phyloP scores from a whole-genome alignment of 2,797 vertebrate species.

The Crenichthys baileyi region DNA sequence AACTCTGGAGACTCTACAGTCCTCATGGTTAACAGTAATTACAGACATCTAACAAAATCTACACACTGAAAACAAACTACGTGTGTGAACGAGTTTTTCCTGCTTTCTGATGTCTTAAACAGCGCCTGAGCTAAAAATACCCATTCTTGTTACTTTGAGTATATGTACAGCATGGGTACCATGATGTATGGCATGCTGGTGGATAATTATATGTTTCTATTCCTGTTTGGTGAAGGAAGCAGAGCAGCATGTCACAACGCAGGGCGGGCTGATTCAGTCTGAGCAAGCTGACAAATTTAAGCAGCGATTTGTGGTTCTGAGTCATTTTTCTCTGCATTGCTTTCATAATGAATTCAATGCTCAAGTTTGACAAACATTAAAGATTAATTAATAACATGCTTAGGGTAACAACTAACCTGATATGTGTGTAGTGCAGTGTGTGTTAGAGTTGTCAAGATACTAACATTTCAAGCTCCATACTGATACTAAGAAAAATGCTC shows the following conservation, averaged over 20 bases:
- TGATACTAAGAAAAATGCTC: too few species aligned
- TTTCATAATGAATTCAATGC: not conserved
- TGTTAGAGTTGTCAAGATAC: too few species aligned
- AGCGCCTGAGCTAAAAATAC: conserved; percentile 60
- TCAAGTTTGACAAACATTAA: not conserved
- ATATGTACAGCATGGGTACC: conserved; percentile 38
- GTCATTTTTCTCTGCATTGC: conserved; percentile 4
- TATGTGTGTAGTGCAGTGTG: too few species aligned
- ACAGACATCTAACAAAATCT: conserved; percentile 50
- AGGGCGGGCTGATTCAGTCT: conserved; percentile 14
- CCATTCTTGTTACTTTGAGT: conserved; percentile 48
- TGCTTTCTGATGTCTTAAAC: conserved; percentile 24
- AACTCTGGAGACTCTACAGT: conserved; percentile 50
- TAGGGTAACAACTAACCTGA: too few species aligned
- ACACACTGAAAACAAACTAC: conserved; percentile 31
- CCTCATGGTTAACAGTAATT: conserved; percentile 64
- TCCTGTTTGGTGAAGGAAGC: conserved; percentile 33
- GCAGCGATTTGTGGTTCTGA: conserved; percentile 1
- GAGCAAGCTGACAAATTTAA: conserved; percentile 4
- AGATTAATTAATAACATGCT: not conserved
- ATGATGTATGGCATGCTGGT: conserved; percentile 53
- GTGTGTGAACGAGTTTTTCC: conserved; percentile 10
- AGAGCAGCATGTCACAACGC: conserved; percentile 14
- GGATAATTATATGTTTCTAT: conserved; percentile 62
- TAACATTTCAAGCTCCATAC: too few species aligned